Conservation (phyloP, 64 coral and sea anemone genomes). For the Actinia tenebrosa region DNA sequence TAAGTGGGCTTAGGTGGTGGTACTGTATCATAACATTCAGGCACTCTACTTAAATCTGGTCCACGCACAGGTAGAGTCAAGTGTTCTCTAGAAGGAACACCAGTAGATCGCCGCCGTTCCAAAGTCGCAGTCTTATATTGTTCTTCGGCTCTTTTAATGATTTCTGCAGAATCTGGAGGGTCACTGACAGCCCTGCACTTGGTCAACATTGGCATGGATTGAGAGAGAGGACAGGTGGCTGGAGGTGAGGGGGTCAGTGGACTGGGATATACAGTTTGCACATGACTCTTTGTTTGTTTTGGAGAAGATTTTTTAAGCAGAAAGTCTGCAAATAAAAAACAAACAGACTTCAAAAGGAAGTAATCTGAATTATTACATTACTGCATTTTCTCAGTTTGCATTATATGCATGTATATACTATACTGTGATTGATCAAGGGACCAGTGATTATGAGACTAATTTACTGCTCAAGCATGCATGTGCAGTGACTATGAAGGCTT, state of each 20-base stretch:
- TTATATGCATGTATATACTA: no score
- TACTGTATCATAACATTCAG: conserved; percentile 35
- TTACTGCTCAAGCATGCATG: no score
- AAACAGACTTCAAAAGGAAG: background rate
- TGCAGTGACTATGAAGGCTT: no score
- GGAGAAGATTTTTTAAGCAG: background rate
- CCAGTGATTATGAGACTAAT: no score
- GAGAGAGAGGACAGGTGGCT: conserved; percentile 20
- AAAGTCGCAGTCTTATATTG: conserved; percentile 22
- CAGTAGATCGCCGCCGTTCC: background rate
- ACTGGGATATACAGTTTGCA: background rate
- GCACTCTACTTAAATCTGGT: background rate
- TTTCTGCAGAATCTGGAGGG: conserved; percentile 11
- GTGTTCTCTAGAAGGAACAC: background rate
- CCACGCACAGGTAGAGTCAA: conserved; percentile 9
- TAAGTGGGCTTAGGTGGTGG: conserved; percentile 20
- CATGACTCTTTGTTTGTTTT: background rate
- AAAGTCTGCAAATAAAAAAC: background rate
- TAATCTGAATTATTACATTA: background rate
- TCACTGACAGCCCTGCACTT: background rate
- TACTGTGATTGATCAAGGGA: no score
- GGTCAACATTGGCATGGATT: background rate
- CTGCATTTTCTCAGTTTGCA: no score
- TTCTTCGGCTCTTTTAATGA: conserved; percentile 15
- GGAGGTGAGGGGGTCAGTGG: conserved; percentile 11